Evolutionary conservation across 92 coral and sea anemone genomes (phyloP), one percentile per base, ranked within the genome.

Genomic region (Anthopleura xanthogrammica): DNA sequence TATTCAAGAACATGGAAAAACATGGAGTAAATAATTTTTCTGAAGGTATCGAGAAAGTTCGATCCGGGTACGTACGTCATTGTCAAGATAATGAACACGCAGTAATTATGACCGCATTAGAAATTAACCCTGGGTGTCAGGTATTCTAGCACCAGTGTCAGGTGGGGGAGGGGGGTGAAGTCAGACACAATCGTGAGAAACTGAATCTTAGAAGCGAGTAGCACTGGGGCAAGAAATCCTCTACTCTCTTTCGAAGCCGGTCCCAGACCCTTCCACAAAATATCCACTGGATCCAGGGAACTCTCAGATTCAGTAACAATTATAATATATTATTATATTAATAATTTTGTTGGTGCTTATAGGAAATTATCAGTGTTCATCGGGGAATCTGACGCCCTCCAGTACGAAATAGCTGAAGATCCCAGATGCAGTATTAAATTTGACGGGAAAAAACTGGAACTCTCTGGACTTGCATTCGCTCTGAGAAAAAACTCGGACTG

Each of bases 391-490:
- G 93, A 82, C 48, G 86, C 89, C 29, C 80, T 87, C 17, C 85
- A 77, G 78, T 85, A 87, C 81, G 64, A 84, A 48, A 84, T 77
- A 10, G 83, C 87, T 5, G 93, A 90, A 17, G 94, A 91, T 52
- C 85, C 87, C 8, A 79, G 83, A 82, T 95, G 98, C 65, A 86
- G 85, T 72, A 76, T 92, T 12, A 95, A 93, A 79, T 83, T 89
- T 41, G 95, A 93, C 60, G 98, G 98, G 2, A 80, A 84, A 12
- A 85, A 81, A 48, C 85, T 91, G 40, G 98, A 82, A 6, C 79
- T 91, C 17, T 86, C 95, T 12, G 98, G 98, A 19, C 83, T 91
- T 12, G 98, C 94, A 7, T 86, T 95, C 85, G 95, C 98, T 3
- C 50, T 93, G 16, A 85, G 50, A 50, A 90, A 83, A 83, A 87